Base-by-base conservation (phyloP, 2,888 invertebrate genomes). In the Nasonovia ribisnigri region DNA sequence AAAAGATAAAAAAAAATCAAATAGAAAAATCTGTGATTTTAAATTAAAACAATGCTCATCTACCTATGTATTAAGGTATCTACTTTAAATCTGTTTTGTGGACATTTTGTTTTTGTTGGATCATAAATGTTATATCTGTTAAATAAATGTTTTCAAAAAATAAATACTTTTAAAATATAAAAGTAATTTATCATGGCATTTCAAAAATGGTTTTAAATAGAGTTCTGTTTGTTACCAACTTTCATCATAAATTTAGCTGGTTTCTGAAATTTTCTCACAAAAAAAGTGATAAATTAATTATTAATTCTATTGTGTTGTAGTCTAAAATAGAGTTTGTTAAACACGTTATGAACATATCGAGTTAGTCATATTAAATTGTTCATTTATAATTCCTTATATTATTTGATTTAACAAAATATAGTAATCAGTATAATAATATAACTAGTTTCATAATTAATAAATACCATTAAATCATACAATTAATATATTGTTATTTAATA, bases 181-280 rank as follows among this genome's bases (percentile, higher is more conserved):
- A 36, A 36, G 36, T 20, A 77, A 77, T 77, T 36, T 77, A 77
- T 77, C 77, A 36, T 20, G 16, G 20, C 36, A 77, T 77, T 20
- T 36, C 20, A 77, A 36, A 77, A 77, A 77, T 8, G 36, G 36
- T 36, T 77, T 36, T 2, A 77, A 77, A 77, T 36, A 77, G 36
- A 77, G n/a, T 16, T 87, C 48, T 20, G 36, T 77, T 77, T 77
- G 77, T 36, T 36, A 36, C 77, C 36, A 77, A 77, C 77, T 77
- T 77, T 77, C 36, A 36, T 77, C 77, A 77, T 77, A 77, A 77
- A 77, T 77, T 77, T 36, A 77, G 77, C 77, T 20, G 77, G 77
- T 20, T 77, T 77, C 36, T 77, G 36, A 77, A 77, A 77, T 77
- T 77, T 77, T 77, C 36, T 77, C 77, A 36, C 77, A 77, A 67